Evolutionary conservation across 2,113 vertebrate species (phyloP), one percentile per base, ranked within the genome.

Genomic region (Melospiza georgiana): DNA sequence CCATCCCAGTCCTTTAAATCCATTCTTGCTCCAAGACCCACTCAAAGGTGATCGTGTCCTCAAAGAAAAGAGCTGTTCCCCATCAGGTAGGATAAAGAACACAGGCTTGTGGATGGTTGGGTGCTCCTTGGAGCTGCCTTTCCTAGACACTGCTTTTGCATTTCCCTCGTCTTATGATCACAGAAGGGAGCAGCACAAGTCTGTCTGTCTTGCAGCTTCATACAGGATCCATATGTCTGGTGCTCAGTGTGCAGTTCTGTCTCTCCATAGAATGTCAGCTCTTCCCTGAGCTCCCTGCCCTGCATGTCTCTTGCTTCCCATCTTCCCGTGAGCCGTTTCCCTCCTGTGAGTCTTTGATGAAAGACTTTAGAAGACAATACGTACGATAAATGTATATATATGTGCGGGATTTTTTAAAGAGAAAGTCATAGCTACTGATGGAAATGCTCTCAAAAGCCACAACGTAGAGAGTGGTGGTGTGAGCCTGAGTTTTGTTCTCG

Each of bases 401-500:
- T 31, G 20, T 58, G 59, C 2, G 14, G 1, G 9, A 41, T 4
- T 51, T 90, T 93, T 93, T 94, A 68, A 92, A 87, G 75, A 72
- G 76, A 84, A 84, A 96, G 85, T 58, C 86, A 25, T 48, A 87
- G 81, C 37, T 92, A 62, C 87, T 54, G 85, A 71, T 74, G 68
- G 87, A 87, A 96, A 92, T 76, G 39, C 91, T 96, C 90, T 96
- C 90, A 87, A 94, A 97, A 96, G 90, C 76, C 73, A 83, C 93
- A 94, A 74, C 93, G 84, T 30, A 49, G 93, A 96, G 48, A 81
- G 65, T 82, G 65, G 66, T 94, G 89, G 90, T 89, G 92, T 81
- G 73, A 96, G 97, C 92, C 95, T 74, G 87, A 81, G 94, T 89
- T 97, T 94, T 97, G 91, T 94, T 98, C 96, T 94, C 4, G 86